Base-by-base conservation (phyloP, 2,113 vertebrate genomes). In the Sphyrna mokarran region DNA sequence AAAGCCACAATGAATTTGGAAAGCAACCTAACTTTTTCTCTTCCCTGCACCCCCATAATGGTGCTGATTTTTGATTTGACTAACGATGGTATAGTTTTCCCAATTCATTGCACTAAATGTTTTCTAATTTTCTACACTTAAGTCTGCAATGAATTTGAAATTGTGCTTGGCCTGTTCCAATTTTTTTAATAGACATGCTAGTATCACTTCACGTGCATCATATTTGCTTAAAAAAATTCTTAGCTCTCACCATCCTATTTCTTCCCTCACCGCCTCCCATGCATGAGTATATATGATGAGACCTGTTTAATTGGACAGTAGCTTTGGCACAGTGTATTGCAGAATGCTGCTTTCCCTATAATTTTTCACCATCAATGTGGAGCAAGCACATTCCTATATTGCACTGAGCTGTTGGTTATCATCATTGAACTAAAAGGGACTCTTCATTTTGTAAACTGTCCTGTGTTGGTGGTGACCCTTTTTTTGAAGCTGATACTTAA, bases 11-110 rank as follows among this genome's bases (percentile, higher is more conserved):
- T 72, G 69, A 72, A 70, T 72, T 72, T 33, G 68, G 69, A 72
- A 70, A 76, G 68, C 23, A 66, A 93, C 68, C 93, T 14, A 7
- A 54, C 37, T 69, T 20, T 61, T 68, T 26, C 2, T 13, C 37
- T 40, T 14, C 29, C 33, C 23, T 16, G 6, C 37, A 66, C 66
- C n/a, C 9, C 90, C 23, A 48, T 72, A 54, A 76, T 95, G 94
- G 94, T 95, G 94, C 94, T 95, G 69, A 95, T 95, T 72, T 69
- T 43, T 72, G 23, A 95, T 76, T 95, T 72, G 94, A 95, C 37
- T 76, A 54, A 54, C 8, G 80, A 83, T 8, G 37, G 94, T 16
- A 37, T 95, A 76, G 94, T 72, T 95, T 95, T 95, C 43, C 68
- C 5, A 76, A 48, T 95, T 95, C 94, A 95, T 72, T 72, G 94